phyloP scores from a whole-genome alignment of 2,888 invertebrate genomes.

The Caenorhabditis macrosperma region DNA sequence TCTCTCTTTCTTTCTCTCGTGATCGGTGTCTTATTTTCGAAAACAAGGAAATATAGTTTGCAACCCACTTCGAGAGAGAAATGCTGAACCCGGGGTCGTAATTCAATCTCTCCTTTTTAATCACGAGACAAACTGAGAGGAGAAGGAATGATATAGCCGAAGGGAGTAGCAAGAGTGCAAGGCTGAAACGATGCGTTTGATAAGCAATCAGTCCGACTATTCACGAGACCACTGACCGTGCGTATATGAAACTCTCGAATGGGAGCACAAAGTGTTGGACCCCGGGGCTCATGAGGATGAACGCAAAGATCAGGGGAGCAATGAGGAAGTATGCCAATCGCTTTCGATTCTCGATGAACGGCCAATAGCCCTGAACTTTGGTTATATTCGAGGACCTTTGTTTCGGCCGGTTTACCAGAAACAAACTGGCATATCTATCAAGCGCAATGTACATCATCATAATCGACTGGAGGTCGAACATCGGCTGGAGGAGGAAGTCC shows the following conservation, averaged over 20 bases:
- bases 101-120: conserved; percentile 42
- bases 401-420: conserved; percentile 28
- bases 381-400: background rate
- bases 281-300: conserved; percentile 36
- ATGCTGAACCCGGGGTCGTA: conserved; percentile 61
- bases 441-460: conserved; percentile 54
- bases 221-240: conserved; percentile 24
- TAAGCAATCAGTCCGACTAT: background rate
- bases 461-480: conserved; percentile 53
- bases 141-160: conserved; percentile 48
- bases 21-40: conserved; percentile 3
- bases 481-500: conserved; percentile 51
- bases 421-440: conserved; percentile 59
- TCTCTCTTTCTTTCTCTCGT: background rate
- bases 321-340: conserved; percentile 38
- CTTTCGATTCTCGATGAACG: conserved; percentile 49
- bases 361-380: conserved; percentile 56
- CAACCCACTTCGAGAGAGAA: conserved; percentile 49
- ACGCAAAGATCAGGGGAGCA: conserved; percentile 41
- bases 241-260: conserved; percentile 55
- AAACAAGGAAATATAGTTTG: conserved; percentile 49
- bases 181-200: conserved; percentile 37
- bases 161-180: conserved; percentile 52
- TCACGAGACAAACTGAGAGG: conserved; percentile 50
- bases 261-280: conserved; percentile 41